These are phyloP conservation scores for Danionella cerebrum DNA, from an alignment of 2,113 vertebrate genomes.

Conservation along the genomic window DNA sequence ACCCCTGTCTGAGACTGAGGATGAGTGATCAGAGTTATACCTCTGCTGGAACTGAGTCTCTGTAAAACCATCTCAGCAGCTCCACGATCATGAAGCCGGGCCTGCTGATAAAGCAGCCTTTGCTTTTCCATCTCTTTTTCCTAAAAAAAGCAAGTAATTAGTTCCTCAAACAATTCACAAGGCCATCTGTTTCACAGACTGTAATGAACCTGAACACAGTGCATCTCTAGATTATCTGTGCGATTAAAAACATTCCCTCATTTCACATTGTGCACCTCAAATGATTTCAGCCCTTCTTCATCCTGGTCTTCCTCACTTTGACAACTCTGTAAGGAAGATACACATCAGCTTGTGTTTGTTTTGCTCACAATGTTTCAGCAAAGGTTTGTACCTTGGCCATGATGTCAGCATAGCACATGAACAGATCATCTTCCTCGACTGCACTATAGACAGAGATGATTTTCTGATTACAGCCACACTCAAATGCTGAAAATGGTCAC, in stretches of 20 bases:
- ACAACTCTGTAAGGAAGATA: constrained; percentile 73
- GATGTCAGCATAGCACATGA: constrained; percentile 82
- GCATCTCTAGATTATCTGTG: too few species aligned
- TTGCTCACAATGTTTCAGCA: background rate
- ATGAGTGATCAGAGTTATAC: constrained; percentile 47
- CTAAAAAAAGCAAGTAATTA: constrained; percentile 55
- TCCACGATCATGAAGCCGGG: constrained; percentile 80
- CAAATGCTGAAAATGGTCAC: background rate
- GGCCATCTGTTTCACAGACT: background rate
- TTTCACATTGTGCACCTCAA: constrained; percentile 76
- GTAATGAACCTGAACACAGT: too few species aligned
- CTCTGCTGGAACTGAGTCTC: constrained; percentile 86
- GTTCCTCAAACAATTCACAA: background rate
- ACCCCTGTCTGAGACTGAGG: background rate
- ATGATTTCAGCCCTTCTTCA: constrained; percentile 81
- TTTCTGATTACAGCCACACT: background rate
- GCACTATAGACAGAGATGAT: constrained; percentile 58
- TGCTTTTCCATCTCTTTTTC: constrained; percentile 97
- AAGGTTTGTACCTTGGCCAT: constrained; percentile 81
- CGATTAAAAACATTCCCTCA: background rate
- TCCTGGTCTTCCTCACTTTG: constrained; percentile 77
- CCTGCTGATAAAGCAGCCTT: constrained; percentile 88
- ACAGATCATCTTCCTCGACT: constrained; percentile 77
- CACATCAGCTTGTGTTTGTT: background rate
- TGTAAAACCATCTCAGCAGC: constrained; percentile 92